These are phyloP conservation scores for Hyperoplus lanceolatus DNA, from an alignment of 2,797 vertebrate genomes.

Conservation along the genomic window DNA sequence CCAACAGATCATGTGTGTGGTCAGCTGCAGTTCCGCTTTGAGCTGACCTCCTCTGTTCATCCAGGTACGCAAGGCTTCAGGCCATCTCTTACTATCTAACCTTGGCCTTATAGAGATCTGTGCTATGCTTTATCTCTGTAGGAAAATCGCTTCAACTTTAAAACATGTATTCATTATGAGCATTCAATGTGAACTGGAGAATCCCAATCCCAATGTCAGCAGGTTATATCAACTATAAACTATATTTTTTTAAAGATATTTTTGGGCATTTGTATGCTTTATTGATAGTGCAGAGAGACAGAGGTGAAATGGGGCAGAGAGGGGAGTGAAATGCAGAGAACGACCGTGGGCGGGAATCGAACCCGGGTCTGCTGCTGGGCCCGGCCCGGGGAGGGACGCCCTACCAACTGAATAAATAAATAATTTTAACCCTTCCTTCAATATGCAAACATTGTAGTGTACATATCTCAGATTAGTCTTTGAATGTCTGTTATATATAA, in stretches of 20 bases:
- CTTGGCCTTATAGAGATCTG: neutral
- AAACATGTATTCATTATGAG: neutral
- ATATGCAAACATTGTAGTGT: neutral
- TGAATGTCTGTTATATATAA: neutral
- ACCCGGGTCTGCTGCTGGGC: no score
- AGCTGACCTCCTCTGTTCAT: constrained; percentile 95
- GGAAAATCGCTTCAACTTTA: no score
- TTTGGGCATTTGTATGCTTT: no score
- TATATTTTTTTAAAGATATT: no score
- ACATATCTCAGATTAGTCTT: neutral
- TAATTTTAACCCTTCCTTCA: neutral
- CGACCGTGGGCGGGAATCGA: no score
- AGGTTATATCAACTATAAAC: no score
- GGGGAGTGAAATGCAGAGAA: no score
- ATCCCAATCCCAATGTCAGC: no score
- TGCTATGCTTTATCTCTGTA: neutral
- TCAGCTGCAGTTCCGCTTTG: constrained; percentile 97
- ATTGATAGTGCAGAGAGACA: no score
- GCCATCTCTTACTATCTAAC: neutral
- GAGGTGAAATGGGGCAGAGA: no score
- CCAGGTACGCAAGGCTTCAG: constrained; percentile 84
- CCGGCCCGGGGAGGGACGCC: no score
- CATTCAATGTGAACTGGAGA: neutral
- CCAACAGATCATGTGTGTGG: constrained; percentile 98
- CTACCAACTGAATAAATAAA: neutral